Base-by-base conservation (phyloP, 1,140 invertebrate species). In the Planococcus citri region DNA sequence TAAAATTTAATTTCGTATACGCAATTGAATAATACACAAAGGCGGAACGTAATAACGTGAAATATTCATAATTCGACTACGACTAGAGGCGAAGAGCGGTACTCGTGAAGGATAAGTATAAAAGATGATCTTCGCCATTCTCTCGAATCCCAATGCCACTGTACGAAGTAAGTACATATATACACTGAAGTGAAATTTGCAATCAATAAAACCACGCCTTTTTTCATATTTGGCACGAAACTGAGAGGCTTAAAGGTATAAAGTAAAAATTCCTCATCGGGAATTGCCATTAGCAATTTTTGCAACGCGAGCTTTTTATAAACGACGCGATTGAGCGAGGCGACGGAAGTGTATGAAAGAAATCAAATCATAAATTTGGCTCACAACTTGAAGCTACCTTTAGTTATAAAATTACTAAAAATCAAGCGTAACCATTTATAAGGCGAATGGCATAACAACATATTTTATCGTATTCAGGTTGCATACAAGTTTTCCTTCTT, bases 11-110 rank as follows among this genome's bases (percentile, higher is more conserved):
- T 51, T 51, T 51, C 41, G 41, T 17, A 20, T 51, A 51, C 41
- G 41, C 41, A 51, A 51, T 51, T 51, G 41, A 51, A 51, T 51
- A 51, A 51, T 51, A 51, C 41, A 51, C 41, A 51, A 51, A 51
- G 41, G 41, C 41, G 41, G 41, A 51, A 51, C n/a, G 41, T 51
- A 51, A 51, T 51, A 51, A 51, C 41, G 41, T 51, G 41, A 51
- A 51, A 51, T 51, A 51, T 51, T 51, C 41, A 51, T 51, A 51
- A 51, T 51, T 51, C 41, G 29, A 6, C 29, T 2, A 17, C 4
- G 41, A 3, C n/a, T 3, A 4, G 41, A 51, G 6, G 41, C 17
- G n/a, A n/a, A n/a, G n/a, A 33, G 29, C 29, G 12, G 41, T 17
- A 51, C 33, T 37, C 12, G 41, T 17, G n/a, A 51, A 17, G 41